These are phyloP conservation scores for Chaetodon auriga DNA, from an alignment of 2,113 vertebrate genomes.

Conservation along the genomic window DNA sequence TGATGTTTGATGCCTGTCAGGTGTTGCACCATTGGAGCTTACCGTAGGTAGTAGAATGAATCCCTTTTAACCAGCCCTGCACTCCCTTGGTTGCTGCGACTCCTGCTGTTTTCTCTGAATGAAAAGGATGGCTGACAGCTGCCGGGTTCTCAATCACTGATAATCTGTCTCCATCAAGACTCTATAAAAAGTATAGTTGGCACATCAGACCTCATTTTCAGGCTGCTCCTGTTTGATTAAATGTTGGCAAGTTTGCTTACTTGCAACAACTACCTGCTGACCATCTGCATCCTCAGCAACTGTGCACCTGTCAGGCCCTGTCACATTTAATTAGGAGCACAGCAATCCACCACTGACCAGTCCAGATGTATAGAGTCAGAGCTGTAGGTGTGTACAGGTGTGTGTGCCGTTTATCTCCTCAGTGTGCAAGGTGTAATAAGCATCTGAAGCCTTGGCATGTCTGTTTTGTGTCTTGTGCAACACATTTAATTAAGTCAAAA, in stretches of 20 bases:
- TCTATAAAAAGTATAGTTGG: constrained; percentile 66
- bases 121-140: constrained; percentile 56
- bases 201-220: constrained; percentile 17
- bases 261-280: constrained; percentile 17
- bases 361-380: constrained; percentile 24
- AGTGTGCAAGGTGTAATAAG: constrained; percentile 14
- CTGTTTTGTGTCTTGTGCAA: background rate
- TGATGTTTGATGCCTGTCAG: background rate
- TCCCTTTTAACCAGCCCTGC: constrained; percentile 69
- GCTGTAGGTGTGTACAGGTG: constrained; percentile 14
- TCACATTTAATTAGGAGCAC: constrained; percentile 47
- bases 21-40: constrained; percentile 34
- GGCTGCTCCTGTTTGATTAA: constrained; percentile 4
- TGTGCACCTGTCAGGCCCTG: constrained; percentile 29
- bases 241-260: constrained; percentile 13
- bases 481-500: background rate
- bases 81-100: constrained; percentile 30
- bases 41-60: constrained; percentile 70
- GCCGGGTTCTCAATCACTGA: constrained; percentile 69
- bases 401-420: background rate
- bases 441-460: background rate
- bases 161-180: constrained; percentile 64
- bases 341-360: constrained; percentile 4
- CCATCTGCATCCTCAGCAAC: constrained; percentile 36
- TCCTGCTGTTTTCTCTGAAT: constrained; percentile 35